These are phyloP conservation scores for Chelon labrosus DNA, from an alignment of 2,797 vertebrate genomes.

Conservation along the genomic window DNA sequence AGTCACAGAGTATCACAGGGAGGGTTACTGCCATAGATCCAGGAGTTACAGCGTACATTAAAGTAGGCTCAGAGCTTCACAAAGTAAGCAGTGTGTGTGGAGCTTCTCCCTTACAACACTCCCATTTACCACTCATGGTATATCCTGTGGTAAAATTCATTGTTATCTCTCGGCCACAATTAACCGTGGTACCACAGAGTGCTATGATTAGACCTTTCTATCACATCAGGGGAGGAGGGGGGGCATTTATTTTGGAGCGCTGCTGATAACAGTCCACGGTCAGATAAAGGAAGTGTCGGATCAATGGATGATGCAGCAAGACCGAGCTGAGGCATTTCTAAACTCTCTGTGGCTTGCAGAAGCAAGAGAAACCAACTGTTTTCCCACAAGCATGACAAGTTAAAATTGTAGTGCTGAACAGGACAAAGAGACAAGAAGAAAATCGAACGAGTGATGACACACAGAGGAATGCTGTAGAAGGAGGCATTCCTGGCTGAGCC, in stretches of 20 bases:
- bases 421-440: conserved; percentile 5
- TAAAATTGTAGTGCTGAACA: background rate
- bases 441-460: conserved; percentile 14
- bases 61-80: conserved; percentile 30
- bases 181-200: conserved; percentile 33
- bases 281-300: conserved; percentile 44
- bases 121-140: background rate
- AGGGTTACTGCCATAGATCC: conserved; percentile 40
- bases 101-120: background rate
- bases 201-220: conserved; percentile 36
- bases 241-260: conserved; percentile 43
- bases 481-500: conserved; percentile 28
- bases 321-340: background rate
- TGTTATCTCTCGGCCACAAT: conserved; percentile 49
- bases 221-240: conserved; percentile 5
- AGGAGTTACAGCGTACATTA: conserved; percentile 17
- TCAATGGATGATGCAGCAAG: conserved; percentile 24
- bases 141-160: background rate
- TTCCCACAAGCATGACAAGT: background rate
- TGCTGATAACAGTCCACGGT: conserved; percentile 39
- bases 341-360: background rate
- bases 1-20: conserved; percentile 50
- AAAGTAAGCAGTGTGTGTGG: conserved; percentile 11
- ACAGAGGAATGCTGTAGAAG: conserved; percentile 18
- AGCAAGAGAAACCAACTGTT: background rate